phyloP scores from a whole-genome alignment of 2,797 vertebrate species.

The Hippocampus kuda region DNA sequence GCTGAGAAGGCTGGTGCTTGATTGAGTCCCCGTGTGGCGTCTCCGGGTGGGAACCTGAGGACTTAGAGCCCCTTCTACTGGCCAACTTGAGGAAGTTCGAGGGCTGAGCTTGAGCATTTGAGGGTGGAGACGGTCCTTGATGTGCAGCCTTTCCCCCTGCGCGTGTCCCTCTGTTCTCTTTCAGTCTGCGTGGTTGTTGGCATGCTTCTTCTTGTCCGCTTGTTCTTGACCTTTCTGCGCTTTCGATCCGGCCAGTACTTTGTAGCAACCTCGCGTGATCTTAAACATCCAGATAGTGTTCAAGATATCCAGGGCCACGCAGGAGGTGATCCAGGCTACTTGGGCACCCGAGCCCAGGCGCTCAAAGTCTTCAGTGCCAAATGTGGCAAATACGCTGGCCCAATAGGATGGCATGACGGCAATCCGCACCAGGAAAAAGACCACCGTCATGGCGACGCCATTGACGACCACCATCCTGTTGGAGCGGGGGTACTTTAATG shows the following conservation, averaged over 20 bases:
- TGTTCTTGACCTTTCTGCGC: slow-evolving; percentile 35
- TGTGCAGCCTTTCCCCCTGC: slow-evolving; percentile 21
- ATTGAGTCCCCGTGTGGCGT: slow-evolving; percentile 27
- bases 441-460: slow-evolving; percentile 64
- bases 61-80: slow-evolving; percentile 21
- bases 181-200: slow-evolving; percentile 69
- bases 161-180: slow-evolving; percentile 11
- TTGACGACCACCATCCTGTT: slow-evolving; percentile 65
- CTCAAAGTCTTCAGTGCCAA: slow-evolving; percentile 68
- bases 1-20: slow-evolving; percentile 39
- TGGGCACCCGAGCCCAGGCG: slow-evolving; percentile 69
- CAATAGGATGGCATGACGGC: slow-evolving; percentile 76
- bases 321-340: slow-evolving; percentile 77
- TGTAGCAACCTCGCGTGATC: slow-evolving; percentile 71
- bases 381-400: slow-evolving; percentile 67
- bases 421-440: slow-evolving; percentile 73
- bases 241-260: slow-evolving; percentile 55
- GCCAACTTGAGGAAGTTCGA: slow-evolving; percentile 18
- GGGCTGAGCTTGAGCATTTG: slow-evolving; percentile 12
- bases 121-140: slow-evolving; percentile 13
- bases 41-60: slow-evolving; percentile 33
- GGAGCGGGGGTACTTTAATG: slow-evolving; percentile 63
- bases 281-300: slow-evolving; percentile 75
- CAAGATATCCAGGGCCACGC: slow-evolving; percentile 69
- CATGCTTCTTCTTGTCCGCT: slow-evolving; percentile 35